Percentiles rank a stretch among this genome's conserved stretches.
Evolutionary conservation across 2,113 vertebrate species (phyloP).

Genomic region (Ciconia maguari): DNA sequence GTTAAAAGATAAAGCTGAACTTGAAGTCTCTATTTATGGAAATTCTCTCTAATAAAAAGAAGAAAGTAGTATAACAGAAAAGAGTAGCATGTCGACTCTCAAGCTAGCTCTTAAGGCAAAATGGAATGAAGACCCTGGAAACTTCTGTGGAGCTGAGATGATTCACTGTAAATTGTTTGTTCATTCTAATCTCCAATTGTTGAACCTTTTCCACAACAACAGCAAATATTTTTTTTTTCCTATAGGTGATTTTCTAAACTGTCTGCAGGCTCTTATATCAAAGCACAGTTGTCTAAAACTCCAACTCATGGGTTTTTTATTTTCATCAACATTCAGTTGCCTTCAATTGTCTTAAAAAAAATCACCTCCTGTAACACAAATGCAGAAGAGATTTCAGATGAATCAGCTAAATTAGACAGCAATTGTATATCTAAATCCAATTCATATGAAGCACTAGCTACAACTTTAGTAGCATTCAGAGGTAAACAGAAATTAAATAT

Average conservation of each 20-base stretch:
- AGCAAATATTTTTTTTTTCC: neutral
- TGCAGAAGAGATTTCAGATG: neutral
- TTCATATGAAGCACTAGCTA: constrained; percentile 16
- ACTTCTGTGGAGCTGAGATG: neutral
- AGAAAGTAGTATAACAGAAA: neutral
- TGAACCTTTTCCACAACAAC: neutral
- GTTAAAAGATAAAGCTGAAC: neutral
- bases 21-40: neutral
- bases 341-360: neutral
- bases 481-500: constrained; percentile 57
- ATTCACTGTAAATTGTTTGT: neutral
- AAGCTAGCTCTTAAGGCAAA: constrained; percentile 5
- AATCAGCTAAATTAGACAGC: constrained; percentile 13
- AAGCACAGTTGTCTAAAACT: neutral
- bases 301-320: neutral
- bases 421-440: neutral
- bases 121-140: neutral
- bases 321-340: neutral
- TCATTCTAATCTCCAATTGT: neutral
- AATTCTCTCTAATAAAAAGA: neutral
- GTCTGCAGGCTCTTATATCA: neutral
- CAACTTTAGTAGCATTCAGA: constrained; percentile 36
- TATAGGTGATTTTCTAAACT: neutral
- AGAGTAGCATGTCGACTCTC: neutral
- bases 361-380: neutral